A percentile compares a stretch with the other conserved stretches of the same genome.
Conservation (phyloP, 1,140 invertebrate species). For the Ceratitis capitata region DNA sequence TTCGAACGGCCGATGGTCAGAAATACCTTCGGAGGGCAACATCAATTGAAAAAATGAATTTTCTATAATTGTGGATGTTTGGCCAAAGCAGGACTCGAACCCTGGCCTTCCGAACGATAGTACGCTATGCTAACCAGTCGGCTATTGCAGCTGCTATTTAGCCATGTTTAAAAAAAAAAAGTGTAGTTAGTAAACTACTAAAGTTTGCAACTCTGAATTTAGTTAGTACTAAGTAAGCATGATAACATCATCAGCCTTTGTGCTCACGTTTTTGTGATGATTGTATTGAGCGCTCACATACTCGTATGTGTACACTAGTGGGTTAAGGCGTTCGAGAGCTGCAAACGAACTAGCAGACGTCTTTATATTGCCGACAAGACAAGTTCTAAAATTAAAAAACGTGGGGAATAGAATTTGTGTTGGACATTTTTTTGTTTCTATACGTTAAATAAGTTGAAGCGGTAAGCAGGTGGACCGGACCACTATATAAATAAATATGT, state of each 20-base stretch:
- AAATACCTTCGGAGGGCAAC: no score
- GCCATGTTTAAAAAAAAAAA: neutral
- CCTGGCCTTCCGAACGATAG: no score
- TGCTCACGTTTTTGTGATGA: neutral
- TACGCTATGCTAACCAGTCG: no score
- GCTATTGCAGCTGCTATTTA: no score
- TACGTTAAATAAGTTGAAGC: conserved; percentile 22
- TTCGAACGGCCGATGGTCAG: no score
- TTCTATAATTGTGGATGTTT: no score
- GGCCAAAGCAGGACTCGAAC: no score
- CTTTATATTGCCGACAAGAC: conserved; percentile 43
- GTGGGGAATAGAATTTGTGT: conserved; percentile 4
- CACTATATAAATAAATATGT: neutral
- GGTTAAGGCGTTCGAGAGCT: neutral
- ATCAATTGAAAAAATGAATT: no score
- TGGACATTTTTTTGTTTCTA: neutral
- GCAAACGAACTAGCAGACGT: conserved; percentile 39
- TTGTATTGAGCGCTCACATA: neutral
- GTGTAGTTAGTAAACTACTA: neutral
- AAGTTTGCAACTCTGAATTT: conserved; percentile 2
- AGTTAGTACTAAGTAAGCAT: conserved; percentile 30
- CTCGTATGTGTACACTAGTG: neutral
- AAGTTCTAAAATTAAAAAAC: conserved; percentile 41
- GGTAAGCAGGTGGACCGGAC: conserved; percentile 25
- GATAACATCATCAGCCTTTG: conserved; percentile 5